Percentiles rank a stretch among this genome's conserved stretches.
Conservation (phyloP, 1,140 invertebrate species). For the Hylaeus anthracinus region DNA sequence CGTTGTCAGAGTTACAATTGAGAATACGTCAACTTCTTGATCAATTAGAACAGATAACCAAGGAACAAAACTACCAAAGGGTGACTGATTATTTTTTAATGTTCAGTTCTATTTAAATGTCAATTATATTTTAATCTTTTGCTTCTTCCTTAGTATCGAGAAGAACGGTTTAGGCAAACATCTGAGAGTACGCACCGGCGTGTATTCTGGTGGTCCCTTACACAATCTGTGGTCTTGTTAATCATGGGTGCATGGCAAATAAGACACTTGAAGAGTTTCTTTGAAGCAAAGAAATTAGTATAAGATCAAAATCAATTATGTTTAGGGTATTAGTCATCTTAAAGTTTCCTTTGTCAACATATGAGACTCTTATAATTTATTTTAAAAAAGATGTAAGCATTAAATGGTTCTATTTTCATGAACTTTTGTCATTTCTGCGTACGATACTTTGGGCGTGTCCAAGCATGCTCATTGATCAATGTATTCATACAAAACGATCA, state of each 20-base stretch:
- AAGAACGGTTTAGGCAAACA: constrained; percentile 98
- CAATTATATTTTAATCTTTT: constrained; percentile 15
- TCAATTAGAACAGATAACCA: constrained; percentile 99
- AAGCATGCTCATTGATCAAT: not conserved
- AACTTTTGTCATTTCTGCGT: not conserved
- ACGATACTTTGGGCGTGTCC: not conserved
- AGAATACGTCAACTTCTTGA: constrained; percentile 97
- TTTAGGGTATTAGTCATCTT: not conserved
- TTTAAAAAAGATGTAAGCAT: not conserved
- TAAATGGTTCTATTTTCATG: not conserved
- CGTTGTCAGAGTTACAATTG: constrained; percentile 96
- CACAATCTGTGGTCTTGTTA: constrained; percentile 94
- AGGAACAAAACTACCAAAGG: constrained; percentile 99
- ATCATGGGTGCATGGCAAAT: constrained; percentile 99
- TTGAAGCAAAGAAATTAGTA: constrained; percentile 99
- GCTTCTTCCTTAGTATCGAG: constrained; percentile 91
- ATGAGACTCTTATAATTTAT: constrained; percentile 2
- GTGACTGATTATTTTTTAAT: constrained; percentile 81
- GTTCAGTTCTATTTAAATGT: not conserved
- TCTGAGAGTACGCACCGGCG: constrained; percentile 98
- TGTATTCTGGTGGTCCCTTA: constrained; percentile 98
- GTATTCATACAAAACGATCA: not conserved
- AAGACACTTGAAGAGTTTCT: constrained; percentile 99
- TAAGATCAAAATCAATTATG: constrained; percentile 80
- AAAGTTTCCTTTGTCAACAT: not conserved